Base-by-base conservation (phyloP, 2,888 invertebrate genomes). In the Sphaeridia pumilis region DNA sequence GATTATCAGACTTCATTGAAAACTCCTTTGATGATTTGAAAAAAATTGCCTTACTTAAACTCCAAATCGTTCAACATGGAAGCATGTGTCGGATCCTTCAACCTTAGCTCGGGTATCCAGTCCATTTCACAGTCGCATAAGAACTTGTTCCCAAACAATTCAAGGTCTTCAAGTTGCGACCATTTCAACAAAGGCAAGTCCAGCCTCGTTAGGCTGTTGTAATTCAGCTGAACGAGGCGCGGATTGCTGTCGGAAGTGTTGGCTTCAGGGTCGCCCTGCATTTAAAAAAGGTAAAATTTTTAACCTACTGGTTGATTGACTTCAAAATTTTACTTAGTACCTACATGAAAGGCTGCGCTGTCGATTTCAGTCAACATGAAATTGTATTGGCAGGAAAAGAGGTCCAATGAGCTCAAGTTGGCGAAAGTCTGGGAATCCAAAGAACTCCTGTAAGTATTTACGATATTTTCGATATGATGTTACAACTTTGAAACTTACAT, bases 71-170 rank as follows among this genome's bases (percentile, higher is more conserved):
- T 56, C 0, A 64, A 44, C 27, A 59, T 56, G 2, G 49, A 26
- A 24, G 61, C 61, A 14, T 61, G 58, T 7, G 34, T 2, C 4
- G 49, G 49, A 5, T 45, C 46, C 17, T 49, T 36, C 20, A 20
- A 22, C 42, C 46, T 51, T 21, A 53, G 59, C 14, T 57, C 56
- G 1, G 59, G 36, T 4, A 61, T 57, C 64, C 64, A 64, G 38
- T 61, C 58, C 10, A 64, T 36, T 41, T 61, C 58, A 25, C 64
- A 64, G 48, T 64, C 64, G 36, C 64, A 64, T n/a, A 55, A 28
- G 58, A 59, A 62, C 12, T 54, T 55, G 35, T 59, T 61, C 5
- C 45, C 44, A 28, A 46, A 47, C 7, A 64, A 52, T 22, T 61
- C 61, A 20, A 64, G 35, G 21, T 55, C 54, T 41, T 64, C 64